These are phyloP conservation scores for Heloderma charlesbogerti DNA, from an alignment of 2,113 vertebrate genomes.

Conservation along the genomic window DNA sequence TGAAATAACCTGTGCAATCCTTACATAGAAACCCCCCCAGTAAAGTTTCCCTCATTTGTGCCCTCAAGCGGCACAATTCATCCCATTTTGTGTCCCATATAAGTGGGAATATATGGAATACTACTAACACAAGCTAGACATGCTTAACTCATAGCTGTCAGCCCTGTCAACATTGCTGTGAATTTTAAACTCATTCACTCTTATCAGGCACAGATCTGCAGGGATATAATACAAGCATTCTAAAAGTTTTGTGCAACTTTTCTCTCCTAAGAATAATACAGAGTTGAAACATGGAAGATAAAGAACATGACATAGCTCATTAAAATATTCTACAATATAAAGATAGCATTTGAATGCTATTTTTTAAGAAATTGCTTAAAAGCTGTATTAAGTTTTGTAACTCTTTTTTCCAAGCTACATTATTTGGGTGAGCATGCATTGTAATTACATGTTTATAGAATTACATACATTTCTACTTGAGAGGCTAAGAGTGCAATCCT, in stretches of 20 bases:
- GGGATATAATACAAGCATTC: not conserved
- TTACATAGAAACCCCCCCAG: not conserved
- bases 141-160: conserved; percentile 45
- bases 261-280: conserved; percentile 35
- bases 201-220: conserved; percentile 42
- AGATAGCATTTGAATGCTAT: conserved; percentile 45
- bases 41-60: conserved; percentile 29
- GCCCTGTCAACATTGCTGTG: conserved; percentile 24
- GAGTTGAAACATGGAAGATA: conserved; percentile 33
- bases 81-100: conserved; percentile 32
- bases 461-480: conserved; percentile 60
- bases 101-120: conserved; percentile 44
- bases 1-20: conserved; percentile 18
- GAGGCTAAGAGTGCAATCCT: not conserved
- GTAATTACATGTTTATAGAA: conserved; percentile 45
- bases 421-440: conserved; percentile 40
- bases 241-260: conserved; percentile 45
- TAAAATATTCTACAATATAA: conserved; percentile 28
- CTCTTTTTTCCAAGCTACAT: conserved; percentile 34
- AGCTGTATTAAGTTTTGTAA: conserved; percentile 41
- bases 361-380: conserved; percentile 43
- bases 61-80: conserved; percentile 35
- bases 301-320: conserved; percentile 21
- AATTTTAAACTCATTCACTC: conserved; percentile 56
- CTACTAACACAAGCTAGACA: conserved; percentile 33